Percentiles rank a stretch among this genome's conserved stretches.
Conservation (phyloP, 2,888 invertebrate genomes). For the Erebia epiphron region DNA sequence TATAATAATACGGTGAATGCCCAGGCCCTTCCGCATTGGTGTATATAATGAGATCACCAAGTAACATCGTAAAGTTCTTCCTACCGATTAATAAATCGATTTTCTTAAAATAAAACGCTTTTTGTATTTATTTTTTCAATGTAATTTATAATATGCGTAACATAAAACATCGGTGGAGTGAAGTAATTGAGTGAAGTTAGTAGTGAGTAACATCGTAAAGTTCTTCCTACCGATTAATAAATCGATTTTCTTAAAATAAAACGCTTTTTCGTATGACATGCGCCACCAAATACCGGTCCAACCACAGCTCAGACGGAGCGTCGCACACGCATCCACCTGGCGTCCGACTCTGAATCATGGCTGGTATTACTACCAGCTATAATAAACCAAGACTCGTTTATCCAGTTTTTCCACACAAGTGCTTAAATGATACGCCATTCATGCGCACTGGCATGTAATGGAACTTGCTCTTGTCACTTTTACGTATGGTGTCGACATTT, state of each 20-base stretch:
- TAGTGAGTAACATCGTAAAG: no score
- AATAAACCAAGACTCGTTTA: constrained; percentile 53
- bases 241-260: no score
- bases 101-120: no score
- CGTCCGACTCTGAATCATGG: constrained; percentile 50
- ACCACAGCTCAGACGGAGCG: constrained; percentile 41
- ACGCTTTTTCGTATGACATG: constrained; percentile 27
- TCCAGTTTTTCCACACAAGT: constrained; percentile 51
- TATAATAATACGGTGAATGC: no score
- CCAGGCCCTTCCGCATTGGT: no score
- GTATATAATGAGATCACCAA: no score
- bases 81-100: no score
- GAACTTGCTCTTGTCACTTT: constrained; percentile 35
- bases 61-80: no score
- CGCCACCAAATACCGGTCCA: constrained; percentile 42
- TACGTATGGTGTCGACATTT: constrained; percentile 35
- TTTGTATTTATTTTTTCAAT: background rate
- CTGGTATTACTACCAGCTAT: constrained; percentile 43
- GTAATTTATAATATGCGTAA: background rate
- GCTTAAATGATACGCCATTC: constrained; percentile 63
- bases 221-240: no score
- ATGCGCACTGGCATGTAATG: constrained; percentile 56
- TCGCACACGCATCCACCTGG: constrained; percentile 52
- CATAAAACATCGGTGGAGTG: no score
- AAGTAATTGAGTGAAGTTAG: no score